These are phyloP conservation scores for Brachyptera risi DNA, from an alignment of 2,888 invertebrate species.

Conservation along the genomic window DNA sequence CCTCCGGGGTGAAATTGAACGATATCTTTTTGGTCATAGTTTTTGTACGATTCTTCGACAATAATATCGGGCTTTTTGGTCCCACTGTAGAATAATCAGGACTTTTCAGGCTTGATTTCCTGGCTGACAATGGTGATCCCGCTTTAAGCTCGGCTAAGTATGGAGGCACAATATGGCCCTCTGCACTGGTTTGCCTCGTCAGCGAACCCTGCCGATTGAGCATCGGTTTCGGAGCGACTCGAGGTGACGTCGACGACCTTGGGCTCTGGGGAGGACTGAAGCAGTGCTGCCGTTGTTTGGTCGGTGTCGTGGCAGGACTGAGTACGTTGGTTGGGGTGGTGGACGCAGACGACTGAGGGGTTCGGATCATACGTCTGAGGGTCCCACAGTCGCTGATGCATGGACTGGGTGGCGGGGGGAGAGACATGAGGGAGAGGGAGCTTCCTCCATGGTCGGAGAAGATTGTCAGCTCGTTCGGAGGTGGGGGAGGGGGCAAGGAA, in stretches of 20 bases:
- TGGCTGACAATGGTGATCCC: conserved; percentile 39
- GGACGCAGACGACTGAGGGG: conserved; percentile 29
- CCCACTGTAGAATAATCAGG: conserved; percentile 41
- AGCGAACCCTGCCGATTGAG: conserved; percentile 35
- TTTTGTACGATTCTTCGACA: conserved; percentile 49
- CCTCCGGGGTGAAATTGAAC: conserved; percentile 50
- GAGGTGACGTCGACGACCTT: conserved; percentile 32
- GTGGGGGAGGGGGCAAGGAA: conserved; percentile 75
- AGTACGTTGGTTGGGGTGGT: conserved; percentile 34
- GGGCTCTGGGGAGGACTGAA: conserved; percentile 42
- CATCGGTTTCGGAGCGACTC: conserved; percentile 33
- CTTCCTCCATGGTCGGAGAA: conserved; percentile 62
- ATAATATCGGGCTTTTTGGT: conserved; percentile 58
- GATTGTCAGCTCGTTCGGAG: conserved; percentile 54
- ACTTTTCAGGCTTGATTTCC: conserved; percentile 26
- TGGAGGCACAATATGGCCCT: conserved; percentile 42
- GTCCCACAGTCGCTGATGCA: conserved; percentile 27
- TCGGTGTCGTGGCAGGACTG: conserved; percentile 43
- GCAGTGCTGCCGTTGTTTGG: conserved; percentile 40
- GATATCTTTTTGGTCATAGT: conserved; percentile 57
- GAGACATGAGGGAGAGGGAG: conserved; percentile 62
- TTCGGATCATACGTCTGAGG: conserved; percentile 23
- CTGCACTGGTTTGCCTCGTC: conserved; percentile 40
- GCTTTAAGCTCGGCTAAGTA: conserved; percentile 56
- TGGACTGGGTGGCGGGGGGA: conserved; percentile 66